Evolutionary conservation across 2,888 invertebrate species (phyloP).

Genomic region (Coenonympha arcania): DNA sequence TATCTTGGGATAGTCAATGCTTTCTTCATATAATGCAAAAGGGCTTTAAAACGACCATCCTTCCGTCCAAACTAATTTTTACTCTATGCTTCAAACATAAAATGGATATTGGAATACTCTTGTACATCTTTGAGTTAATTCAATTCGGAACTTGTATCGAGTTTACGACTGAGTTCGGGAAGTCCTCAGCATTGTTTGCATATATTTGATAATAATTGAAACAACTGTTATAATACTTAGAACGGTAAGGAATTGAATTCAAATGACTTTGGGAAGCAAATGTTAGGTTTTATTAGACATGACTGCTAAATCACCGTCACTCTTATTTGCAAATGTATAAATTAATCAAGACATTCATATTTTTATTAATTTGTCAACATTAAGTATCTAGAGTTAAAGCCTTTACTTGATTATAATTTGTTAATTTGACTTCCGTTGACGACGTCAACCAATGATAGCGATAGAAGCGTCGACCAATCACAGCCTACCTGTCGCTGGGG

Average conservation of each 20-base stretch:
- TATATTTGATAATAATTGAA: constrained; percentile 36
- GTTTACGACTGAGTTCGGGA: constrained; percentile 26
- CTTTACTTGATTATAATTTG: no score
- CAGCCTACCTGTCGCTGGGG: no score
- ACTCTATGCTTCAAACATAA: neutral
- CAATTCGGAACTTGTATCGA: constrained; percentile 29
- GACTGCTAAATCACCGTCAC: no score
- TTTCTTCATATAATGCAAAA: constrained; percentile 25
- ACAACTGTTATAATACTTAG: constrained; percentile 29
- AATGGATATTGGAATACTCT: neutral
- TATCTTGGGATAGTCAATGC: constrained; percentile 43
- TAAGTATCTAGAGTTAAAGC: no score
- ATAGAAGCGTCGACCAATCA: no score
- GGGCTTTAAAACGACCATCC: neutral
- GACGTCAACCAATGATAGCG: no score
- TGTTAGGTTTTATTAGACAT: no score
- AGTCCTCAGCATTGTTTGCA: constrained; percentile 31
- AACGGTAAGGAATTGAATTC: constrained; percentile 23
- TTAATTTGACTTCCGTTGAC: no score
- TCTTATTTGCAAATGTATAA: no score
- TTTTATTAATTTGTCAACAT: no score
- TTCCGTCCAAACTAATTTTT: neutral
- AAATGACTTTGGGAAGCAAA: neutral
- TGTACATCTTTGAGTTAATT: neutral
- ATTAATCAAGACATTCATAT: no score